Base-by-base conservation (phyloP, 2,888 invertebrate species). In the Thereva nobilitata region DNA sequence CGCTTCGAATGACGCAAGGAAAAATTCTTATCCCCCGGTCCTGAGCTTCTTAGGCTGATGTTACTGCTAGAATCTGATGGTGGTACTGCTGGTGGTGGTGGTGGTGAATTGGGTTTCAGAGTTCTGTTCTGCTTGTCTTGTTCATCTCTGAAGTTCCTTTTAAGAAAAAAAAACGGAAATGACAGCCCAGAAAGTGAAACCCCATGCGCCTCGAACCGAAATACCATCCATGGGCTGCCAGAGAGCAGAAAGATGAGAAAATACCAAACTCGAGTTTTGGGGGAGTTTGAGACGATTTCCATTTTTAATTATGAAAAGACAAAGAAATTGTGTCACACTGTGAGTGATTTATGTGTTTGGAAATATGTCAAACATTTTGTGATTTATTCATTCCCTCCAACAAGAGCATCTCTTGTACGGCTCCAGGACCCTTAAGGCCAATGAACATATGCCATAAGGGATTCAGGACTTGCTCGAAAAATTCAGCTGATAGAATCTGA, bases 271-370 rank as follows among this genome's bases (percentile, higher is more conserved):
- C 49, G 50, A 38, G 10, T 50, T 50, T 35, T 40, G 50, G 49
- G 49, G 61, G 61, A 61, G 50, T 61, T 61, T 61, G 49, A 50
- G 61, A 61, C 59, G 50, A 56, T 70, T 70, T 70, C 67, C 68
- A 70, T 69, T 79, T 76, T 76, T 79, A 79, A 79, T 79, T 79
- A 79, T 79, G 79, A 79, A 75, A 23, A 73, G 75, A 76, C 74
- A 76, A 73, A 75, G 74, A 78, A 78, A 77, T 75, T 77, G 74
- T 79, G 79, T 78, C 76, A 76, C 75, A 74, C 23, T 78, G 75
- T 77, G 78, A 78, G 76, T 79, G 78, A 80, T 79, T 79, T 79
- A 80, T 80, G 73, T 76, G 72, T 74, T 76, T 78, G 77, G 76
- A 79, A 79, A 78, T 79, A 79, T 79, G 79, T 78, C 78, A 79